Percentiles rank a stretch among this genome's conserved stretches.
Conservation (phyloP, 2,888 invertebrate species). For the Drosophila paracracens region DNA sequence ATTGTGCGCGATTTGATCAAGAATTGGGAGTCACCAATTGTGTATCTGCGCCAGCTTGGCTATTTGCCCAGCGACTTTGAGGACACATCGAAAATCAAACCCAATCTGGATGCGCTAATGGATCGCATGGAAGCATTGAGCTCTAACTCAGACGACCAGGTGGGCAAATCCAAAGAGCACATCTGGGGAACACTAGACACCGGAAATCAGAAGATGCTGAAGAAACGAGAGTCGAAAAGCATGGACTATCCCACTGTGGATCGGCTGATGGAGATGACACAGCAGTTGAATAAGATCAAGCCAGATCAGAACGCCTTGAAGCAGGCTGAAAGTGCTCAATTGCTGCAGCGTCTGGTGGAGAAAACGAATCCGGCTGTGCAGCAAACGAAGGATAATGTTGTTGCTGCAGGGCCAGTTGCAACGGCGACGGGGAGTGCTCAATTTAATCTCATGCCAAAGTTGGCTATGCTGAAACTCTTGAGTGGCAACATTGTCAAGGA, state of each 20-base stretch:
- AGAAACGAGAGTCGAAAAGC: background rate
- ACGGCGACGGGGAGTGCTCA: background rate
- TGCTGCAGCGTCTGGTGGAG: conserved; percentile 40
- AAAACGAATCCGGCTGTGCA: conserved; percentile 24
- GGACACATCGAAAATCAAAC: conserved; percentile 63
- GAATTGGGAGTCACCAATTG: conserved; percentile 66
- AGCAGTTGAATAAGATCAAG: background rate
- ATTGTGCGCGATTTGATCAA: conserved; percentile 58
- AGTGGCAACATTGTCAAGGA: conserved; percentile 5
- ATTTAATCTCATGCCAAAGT: background rate
- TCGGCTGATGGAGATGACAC: conserved; percentile 17
- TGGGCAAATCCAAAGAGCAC: conserved; percentile 3
- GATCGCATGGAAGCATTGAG: conserved; percentile 23
- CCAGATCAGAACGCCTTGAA: background rate
- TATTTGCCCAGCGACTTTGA: conserved; percentile 59
- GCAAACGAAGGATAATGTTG: background rate
- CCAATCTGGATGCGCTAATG: conserved; percentile 57
- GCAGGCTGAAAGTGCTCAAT: conserved; percentile 3
- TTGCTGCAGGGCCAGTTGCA: background rate
- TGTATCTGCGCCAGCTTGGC: conserved; percentile 49
- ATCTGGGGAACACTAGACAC: background rate
- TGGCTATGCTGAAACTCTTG: conserved; percentile 2
- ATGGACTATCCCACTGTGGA: conserved; percentile 28
- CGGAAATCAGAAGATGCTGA: background rate
- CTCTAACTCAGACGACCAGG: background rate